phyloP scores from a whole-genome alignment of 2,888 invertebrate genomes.

The Megastigmus dorsalis region DNA sequence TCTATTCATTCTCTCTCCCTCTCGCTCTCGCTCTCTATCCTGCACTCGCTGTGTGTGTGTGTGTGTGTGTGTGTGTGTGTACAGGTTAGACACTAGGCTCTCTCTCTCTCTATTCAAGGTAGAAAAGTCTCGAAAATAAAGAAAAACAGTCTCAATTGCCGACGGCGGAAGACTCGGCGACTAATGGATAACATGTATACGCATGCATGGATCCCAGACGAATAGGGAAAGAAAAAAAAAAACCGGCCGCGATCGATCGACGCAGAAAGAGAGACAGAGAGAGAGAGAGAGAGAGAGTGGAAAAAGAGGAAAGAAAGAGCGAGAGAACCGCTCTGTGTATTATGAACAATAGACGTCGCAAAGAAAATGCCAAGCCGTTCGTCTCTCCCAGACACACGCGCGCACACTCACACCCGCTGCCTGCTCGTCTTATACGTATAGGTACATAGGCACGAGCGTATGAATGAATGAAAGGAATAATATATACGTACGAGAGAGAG shows the following conservation, averaged over 20 bases:
- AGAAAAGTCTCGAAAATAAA: constrained; percentile 11
- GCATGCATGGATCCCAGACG: neutral
- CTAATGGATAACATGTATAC: neutral
- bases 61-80: too few species aligned
- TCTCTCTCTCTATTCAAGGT: neutral
- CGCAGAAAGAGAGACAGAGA: neutral
- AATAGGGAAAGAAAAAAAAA: neutral
- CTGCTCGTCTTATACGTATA: neutral
- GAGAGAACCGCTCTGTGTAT: neutral
- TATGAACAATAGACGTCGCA: neutral
- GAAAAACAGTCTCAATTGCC: neutral
- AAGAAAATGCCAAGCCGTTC: neutral
- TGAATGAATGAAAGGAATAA: neutral
- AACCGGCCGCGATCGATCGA: neutral
- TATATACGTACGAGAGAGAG: neutral
- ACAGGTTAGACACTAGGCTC: too few species aligned
- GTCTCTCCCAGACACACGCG: neutral
- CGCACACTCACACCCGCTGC: too few species aligned
- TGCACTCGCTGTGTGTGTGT: too few species aligned
- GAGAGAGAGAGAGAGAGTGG: too few species aligned
- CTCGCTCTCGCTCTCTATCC: too few species aligned
- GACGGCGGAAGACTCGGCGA: too few species aligned
- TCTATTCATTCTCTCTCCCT: constrained; percentile 20
- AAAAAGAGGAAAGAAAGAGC: neutral
- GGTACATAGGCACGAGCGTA: neutral